A percentile compares a stretch with the other conserved stretches of the same genome.
These are phyloP conservation scores for Pherbina coryleti DNA, from an alignment of 2,888 invertebrate species.

Conservation along the genomic window DNA sequence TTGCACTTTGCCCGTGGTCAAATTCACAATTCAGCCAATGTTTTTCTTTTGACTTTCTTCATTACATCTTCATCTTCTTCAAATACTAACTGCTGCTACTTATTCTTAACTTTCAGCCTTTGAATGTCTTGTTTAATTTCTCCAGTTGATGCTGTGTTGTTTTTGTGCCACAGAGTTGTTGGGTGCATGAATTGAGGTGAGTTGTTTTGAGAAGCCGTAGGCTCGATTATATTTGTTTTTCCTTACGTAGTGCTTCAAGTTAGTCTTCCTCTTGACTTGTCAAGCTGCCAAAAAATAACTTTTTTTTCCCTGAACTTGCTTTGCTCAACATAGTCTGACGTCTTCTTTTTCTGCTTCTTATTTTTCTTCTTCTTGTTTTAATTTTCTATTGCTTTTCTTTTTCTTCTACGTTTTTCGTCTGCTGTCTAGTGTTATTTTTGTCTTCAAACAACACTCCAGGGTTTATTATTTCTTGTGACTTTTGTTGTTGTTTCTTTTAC, in stretches of 20 bases:
- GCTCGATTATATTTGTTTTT: background rate
- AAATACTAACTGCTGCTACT: conserved; percentile 12
- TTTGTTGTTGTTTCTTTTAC: background rate
- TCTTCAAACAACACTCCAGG: conserved; percentile 17
- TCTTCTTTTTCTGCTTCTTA: conserved; percentile 8
- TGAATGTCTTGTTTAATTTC: conserved; percentile 40
- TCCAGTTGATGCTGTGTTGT: background rate
- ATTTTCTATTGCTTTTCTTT: background rate
- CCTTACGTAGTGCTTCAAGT: too few relatives aligned
- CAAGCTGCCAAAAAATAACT: conserved; percentile 44
- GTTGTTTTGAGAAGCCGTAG: background rate
- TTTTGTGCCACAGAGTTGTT: background rate
- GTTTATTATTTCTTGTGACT: background rate
- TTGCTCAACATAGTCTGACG: background rate
- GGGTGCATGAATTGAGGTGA: background rate
- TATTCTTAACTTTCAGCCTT: conserved; percentile 40
- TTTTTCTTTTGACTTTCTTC: too few relatives aligned
- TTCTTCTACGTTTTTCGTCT: conserved; percentile 2
- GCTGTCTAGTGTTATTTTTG: conserved; percentile 17
- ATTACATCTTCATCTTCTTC: background rate
- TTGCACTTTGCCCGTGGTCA: too few relatives aligned
- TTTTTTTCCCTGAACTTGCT: conserved; percentile 1
- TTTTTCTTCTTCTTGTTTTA: background rate
- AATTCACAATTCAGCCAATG: too few relatives aligned
- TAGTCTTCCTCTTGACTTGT: conserved; percentile 18